Percentiles rank a stretch among this genome's conserved stretches.
Conservation (phyloP, 2,113 vertebrate species). For the Gymnarchus niloticus region DNA sequence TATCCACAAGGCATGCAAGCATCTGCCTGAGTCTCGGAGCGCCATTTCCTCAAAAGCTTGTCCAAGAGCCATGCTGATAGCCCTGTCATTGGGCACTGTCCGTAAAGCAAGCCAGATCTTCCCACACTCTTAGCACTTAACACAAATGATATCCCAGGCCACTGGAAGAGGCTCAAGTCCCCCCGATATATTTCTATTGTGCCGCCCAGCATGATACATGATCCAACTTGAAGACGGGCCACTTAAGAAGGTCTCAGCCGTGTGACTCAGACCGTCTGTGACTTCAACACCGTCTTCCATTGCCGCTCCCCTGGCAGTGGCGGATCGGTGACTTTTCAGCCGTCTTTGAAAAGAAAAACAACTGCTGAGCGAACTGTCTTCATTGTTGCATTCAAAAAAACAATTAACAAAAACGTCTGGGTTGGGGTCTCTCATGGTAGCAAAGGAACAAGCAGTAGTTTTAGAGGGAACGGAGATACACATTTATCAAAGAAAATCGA, state of each 20-base stretch:
- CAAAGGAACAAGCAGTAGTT: neutral
- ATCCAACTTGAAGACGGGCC: conserved; percentile 6
- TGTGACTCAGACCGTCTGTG: conserved; percentile 1
- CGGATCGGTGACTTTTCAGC: neutral
- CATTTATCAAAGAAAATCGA: neutral
- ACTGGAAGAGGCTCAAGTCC: neutral
- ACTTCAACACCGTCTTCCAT: neutral
- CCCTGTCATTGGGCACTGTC: conserved; percentile 3
- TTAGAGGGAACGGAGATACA: neutral
- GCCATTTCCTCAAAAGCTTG: neutral
- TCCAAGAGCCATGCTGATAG: neutral
- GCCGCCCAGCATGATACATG: neutral
- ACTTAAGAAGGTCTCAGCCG: neutral
- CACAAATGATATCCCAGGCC: conserved; percentile 13
- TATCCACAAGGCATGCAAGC: neutral
- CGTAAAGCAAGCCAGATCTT: conserved; percentile 21
- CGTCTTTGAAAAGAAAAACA: neutral
- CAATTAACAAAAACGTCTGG: neutral
- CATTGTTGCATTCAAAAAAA: neutral
- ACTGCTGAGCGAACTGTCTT: neutral
- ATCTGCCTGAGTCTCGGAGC: neutral
- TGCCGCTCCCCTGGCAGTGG: neutral
- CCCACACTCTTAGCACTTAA: neutral
- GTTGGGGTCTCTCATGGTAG: neutral
- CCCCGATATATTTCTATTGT: conserved; percentile 2